These are phyloP conservation scores for Stenoptilia bipunctidactyla DNA, from an alignment of 2,888 invertebrate species.

Conservation along the genomic window DNA sequence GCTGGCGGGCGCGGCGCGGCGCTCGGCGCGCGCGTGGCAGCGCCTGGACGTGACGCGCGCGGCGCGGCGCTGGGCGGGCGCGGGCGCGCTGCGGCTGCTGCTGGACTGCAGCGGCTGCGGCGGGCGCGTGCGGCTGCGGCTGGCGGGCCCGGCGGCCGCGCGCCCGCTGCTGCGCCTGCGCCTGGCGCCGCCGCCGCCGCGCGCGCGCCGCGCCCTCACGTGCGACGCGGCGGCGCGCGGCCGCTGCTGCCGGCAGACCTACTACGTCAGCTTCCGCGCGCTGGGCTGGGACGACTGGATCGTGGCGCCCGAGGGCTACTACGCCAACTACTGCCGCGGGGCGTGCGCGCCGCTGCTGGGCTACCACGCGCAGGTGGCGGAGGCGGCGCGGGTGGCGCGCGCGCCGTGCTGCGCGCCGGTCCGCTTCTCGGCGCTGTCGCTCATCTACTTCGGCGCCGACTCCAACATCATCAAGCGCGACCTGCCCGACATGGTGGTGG, in stretches of 20 bases:
- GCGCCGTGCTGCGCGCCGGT: slow-evolving; percentile 93
- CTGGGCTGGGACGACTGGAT: slow-evolving; percentile 97
- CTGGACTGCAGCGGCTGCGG: slow-evolving; percentile 89
- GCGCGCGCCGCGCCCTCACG: slow-evolving; percentile 86
- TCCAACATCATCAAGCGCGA: slow-evolving; percentile 93
- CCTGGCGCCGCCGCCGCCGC: slow-evolving; percentile 77
- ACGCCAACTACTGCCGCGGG: slow-evolving; percentile 94
- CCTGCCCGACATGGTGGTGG: slow-evolving; percentile 95
- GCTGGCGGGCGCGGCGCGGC: slow-evolving; percentile 67
- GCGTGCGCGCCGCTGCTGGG: slow-evolving; percentile 89
- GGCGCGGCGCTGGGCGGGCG: slow-evolving; percentile 78
- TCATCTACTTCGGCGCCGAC: slow-evolving; percentile 92
- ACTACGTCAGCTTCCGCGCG: slow-evolving; percentile 92
- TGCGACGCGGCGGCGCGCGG: slow-evolving; percentile 74
- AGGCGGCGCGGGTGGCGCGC: slow-evolving; percentile 89
- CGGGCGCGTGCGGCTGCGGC: slow-evolving; percentile 77
- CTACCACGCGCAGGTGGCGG: slow-evolving; percentile 92
- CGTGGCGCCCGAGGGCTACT: slow-evolving; percentile 90
- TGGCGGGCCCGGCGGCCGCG: slow-evolving; percentile 72
- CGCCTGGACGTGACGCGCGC: slow-evolving; percentile 86
- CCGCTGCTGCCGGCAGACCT: slow-evolving; percentile 87
- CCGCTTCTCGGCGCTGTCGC: slow-evolving; percentile 91
- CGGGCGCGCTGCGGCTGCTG: slow-evolving; percentile 77
- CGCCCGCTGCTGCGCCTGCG: slow-evolving; percentile 88
- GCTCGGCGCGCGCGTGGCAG: slow-evolving; percentile 83